Evolutionary conservation across 2,888 invertebrate genomes (phyloP), one percentile per base, ranked within the genome.

Genomic region (Lasioglossum oenotherae): DNA sequence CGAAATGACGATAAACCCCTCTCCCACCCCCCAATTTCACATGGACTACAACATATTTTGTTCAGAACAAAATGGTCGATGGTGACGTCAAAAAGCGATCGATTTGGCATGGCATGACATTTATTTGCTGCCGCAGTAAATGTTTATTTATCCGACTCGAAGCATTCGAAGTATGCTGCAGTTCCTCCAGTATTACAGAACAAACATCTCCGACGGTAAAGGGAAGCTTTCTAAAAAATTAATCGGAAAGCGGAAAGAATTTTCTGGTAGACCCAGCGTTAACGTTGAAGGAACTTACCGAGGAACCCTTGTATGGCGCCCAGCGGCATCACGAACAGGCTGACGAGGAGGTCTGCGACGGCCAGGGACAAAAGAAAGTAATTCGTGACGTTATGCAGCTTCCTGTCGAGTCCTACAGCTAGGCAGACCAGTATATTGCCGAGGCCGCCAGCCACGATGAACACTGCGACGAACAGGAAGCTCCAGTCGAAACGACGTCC

Each of bases 371-470:
- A 96, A 87, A 99, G 96, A 95, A 99, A 99, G 96, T 99, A 99
- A 96, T 99, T 99, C 88, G 99, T 99, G 89, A 98, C 98, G 95
- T 98, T 99, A 95, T 99, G 99, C 87, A 99, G 96, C 92, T 98
- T 96, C 87, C 98, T 97, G 96, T 99, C 99, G 93, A 98, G 96
- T 87, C 97, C 97, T 91, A 99, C 98, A 0, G 99, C 99, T 93
- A 99, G 96, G 95, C 99, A 99, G 91, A 99, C 99, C 85, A 99
- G 96, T 90, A 98, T 97, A 95, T 99, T 99, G 35, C 99, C 99
- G 82, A 98, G 95, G 44, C 98, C 98, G 44, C 99, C 98, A 44
- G 98, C 98, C 88, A 98, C 96, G 94, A 99, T 98, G 95, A 99
- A 98, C 93, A 98, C 96, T 91, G 98, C 96, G 92, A 98, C 97